Evolutionary conservation across 2,888 invertebrate species (phyloP).

Genomic region (Euplagia quadripunctaria): DNA sequence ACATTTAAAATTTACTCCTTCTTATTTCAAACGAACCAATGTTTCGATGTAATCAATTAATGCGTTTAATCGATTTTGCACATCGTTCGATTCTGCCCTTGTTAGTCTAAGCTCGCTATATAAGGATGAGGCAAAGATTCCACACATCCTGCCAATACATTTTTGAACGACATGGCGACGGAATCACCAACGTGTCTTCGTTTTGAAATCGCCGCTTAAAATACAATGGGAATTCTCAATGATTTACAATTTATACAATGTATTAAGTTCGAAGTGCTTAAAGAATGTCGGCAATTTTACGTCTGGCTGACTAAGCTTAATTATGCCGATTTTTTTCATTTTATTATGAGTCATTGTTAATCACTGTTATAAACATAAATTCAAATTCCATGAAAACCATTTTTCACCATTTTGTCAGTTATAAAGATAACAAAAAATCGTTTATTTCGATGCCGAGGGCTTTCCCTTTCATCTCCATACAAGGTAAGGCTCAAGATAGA

Average conservation of each 20-base stretch:
- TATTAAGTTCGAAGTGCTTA: constrained; percentile 7
- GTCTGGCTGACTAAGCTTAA: background rate
- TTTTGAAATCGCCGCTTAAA: constrained; percentile 57
- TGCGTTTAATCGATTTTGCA: constrained; percentile 58
- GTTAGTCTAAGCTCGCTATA: constrained; percentile 59
- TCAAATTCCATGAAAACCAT: background rate
- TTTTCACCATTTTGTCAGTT: constrained; percentile 13
- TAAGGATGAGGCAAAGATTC: constrained; percentile 64
- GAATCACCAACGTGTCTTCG: constrained; percentile 44
- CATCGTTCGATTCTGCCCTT: constrained; percentile 45
- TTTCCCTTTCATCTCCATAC: constrained; percentile 70
- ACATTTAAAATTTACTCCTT: constrained; percentile 20
- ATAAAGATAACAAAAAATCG: constrained; percentile 35
- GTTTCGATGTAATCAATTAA: constrained; percentile 51
- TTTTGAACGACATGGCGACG: constrained; percentile 46
- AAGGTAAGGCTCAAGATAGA: constrained; percentile 60
- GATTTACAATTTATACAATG: constrained; percentile 14
- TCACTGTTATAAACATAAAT: background rate
- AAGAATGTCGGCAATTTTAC: constrained; percentile 11
- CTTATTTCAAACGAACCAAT: constrained; percentile 35
- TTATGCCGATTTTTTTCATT: background rate
- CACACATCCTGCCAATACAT: constrained; percentile 48
- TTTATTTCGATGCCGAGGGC: constrained; percentile 51
- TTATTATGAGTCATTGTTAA: background rate
- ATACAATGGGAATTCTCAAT: constrained; percentile 61